Percentiles rank a stretch among this genome's conserved stretches.
phyloP scores from a whole-genome alignment of 1,140 invertebrate species.

The Drosophila trapezifrons region DNA sequence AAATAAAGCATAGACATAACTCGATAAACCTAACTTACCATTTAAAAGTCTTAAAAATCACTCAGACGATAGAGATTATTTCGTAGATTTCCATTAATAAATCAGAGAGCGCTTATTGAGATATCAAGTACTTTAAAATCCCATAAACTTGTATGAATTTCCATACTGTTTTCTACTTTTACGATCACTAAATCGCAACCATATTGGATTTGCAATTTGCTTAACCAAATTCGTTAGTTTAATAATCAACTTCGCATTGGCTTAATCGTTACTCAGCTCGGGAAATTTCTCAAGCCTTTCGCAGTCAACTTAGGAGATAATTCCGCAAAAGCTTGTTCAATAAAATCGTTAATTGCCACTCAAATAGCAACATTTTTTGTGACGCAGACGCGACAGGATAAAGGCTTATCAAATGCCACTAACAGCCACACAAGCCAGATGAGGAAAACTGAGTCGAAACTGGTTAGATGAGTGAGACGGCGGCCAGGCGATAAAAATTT shows the following conservation, averaged over 20 bases:
- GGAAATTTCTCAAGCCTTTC: slow-evolving; percentile 33
- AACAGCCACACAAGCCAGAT: slow-evolving; percentile 10
- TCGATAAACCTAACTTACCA: too few species aligned
- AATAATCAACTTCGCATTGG: slow-evolving; percentile 8
- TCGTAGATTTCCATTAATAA: too few species aligned
- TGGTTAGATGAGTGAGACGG: slow-evolving; percentile 54
- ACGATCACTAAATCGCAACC: slow-evolving; percentile 12
- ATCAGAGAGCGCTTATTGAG: neutral
- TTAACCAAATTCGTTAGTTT: slow-evolving; percentile 39
- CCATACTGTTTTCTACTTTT: neutral
- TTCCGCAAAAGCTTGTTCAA: slow-evolving; percentile 59
- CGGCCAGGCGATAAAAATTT: slow-evolving; percentile 71
- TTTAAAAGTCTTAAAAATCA: neutral
- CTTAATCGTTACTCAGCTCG: slow-evolving; percentile 44
- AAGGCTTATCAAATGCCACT: slow-evolving; percentile 73
- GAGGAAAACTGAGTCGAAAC: slow-evolving; percentile 40
- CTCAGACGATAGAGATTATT: too few species aligned
- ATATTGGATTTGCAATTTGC: slow-evolving; percentile 16
- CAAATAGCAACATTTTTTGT: slow-evolving; percentile 76
- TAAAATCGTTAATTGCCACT: slow-evolving; percentile 79
- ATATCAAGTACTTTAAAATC: neutral
- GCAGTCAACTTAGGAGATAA: slow-evolving; percentile 33
- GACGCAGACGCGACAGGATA: slow-evolving; percentile 72
- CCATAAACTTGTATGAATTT: neutral
- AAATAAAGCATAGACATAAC: neutral